Conservation (phyloP, 2,888 invertebrate species). For the Cataglyphis rosenhaueri region DNA sequence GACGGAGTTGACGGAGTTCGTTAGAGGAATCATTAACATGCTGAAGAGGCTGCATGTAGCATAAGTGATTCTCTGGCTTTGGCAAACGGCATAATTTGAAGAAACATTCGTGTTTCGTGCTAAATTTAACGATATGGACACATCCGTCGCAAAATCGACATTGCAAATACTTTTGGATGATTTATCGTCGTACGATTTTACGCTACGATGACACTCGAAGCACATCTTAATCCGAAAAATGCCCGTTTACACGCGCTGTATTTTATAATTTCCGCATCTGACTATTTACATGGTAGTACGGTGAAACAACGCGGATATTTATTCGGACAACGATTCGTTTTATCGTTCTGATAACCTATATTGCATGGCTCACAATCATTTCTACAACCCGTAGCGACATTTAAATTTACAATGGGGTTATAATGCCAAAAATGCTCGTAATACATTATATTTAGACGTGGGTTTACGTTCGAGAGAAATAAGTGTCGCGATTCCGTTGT, state of each 20-base stretch:
- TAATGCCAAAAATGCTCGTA: background rate
- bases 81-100: background rate
- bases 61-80: background rate
- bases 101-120: background rate
- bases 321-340: background rate
- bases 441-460: background rate
- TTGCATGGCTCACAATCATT: background rate
- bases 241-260: background rate
- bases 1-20: too few species aligned
- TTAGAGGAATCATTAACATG: background rate
- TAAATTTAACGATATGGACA: too few species aligned
- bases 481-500: background rate
- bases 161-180: background rate
- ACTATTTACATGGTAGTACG: background rate
- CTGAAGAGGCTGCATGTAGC: background rate
- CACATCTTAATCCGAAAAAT: background rate
- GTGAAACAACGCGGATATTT: background rate
- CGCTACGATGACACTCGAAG: background rate
- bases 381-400: background rate
- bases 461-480: background rate
- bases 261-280: background rate
- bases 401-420: background rate
- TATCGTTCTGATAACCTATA: background rate
- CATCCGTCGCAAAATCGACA: background rate
- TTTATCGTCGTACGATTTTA: background rate